Evolutionary conservation across 2,888 invertebrate genomes (phyloP).

Genomic region (Alviniconcha strummeri): DNA sequence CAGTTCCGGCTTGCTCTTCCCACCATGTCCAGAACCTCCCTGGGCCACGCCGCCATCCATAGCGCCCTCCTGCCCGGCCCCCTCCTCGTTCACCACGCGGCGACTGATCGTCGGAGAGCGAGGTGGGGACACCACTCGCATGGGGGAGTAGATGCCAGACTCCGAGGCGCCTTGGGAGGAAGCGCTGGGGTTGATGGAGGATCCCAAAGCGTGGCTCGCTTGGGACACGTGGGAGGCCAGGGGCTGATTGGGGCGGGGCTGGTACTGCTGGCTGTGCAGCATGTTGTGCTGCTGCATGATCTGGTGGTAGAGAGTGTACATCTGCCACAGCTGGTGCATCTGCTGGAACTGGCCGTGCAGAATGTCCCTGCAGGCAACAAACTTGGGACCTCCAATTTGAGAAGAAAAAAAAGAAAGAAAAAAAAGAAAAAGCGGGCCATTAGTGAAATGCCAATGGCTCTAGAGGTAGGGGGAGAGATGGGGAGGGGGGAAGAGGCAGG

Average conservation of each 20-base stretch:
- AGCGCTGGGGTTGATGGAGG: slow-evolving; percentile 6
- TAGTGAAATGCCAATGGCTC: no score
- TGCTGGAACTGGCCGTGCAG: slow-evolving; percentile 45
- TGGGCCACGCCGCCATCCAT: slow-evolving; percentile 11
- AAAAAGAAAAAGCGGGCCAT: no score
- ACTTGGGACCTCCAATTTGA: no score
- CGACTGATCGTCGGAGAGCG: slow-evolving; percentile 57
- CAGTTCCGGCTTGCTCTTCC: slow-evolving; percentile 35
- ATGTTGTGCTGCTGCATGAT: slow-evolving; percentile 35
- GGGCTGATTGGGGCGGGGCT: slow-evolving; percentile 24
- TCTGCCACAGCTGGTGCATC: slow-evolving; percentile 46
- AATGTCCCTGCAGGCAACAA: not conserved
- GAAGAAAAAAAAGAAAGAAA: no score
- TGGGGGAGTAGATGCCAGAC: slow-evolving; percentile 18
- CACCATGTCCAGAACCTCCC: slow-evolving; percentile 34
- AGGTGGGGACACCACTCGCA: slow-evolving; percentile 52
- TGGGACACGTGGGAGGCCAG: slow-evolving; percentile 2
- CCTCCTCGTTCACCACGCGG: slow-evolving; percentile 47
- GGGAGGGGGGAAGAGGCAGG: no score
- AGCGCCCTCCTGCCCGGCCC: slow-evolving; percentile 30
- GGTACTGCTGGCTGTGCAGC: slow-evolving; percentile 17
- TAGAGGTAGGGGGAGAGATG: no score
- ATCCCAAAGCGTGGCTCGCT: not conserved
- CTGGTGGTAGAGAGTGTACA: slow-evolving; percentile 42
- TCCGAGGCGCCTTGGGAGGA: slow-evolving; percentile 31